phyloP scores from a whole-genome alignment of 2,888 invertebrate genomes.

The Tetragonula carbonaria region DNA sequence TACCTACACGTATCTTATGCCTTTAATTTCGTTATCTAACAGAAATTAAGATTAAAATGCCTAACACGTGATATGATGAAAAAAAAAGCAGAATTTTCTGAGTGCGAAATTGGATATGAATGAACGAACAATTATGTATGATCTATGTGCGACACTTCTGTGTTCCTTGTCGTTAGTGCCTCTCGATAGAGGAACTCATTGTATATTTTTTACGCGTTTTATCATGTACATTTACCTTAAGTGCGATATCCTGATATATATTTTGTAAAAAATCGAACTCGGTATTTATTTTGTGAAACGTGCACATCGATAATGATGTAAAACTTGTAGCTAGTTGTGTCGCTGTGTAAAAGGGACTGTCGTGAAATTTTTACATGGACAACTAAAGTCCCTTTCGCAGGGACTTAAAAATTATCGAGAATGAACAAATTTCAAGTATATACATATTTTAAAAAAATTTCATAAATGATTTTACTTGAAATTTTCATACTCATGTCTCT shows the following conservation, averaged over 20 bases:
- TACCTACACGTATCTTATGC: constrained; percentile 57
- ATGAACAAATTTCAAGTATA: constrained; percentile 34
- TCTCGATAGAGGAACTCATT: constrained; percentile 69
- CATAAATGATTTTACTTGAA: constrained; percentile 45
- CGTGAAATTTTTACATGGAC: constrained; percentile 51
- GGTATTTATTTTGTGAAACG: constrained; percentile 71
- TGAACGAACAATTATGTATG: constrained; percentile 61
- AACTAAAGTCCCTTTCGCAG: constrained; percentile 3
- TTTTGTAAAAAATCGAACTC: constrained; percentile 71
- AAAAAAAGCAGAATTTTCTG: constrained; percentile 42
- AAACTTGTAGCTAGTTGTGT: constrained; percentile 55
- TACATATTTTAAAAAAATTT: constrained; percentile 32
- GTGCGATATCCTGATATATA: constrained; percentile 74
- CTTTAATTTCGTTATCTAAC: constrained; percentile 45
- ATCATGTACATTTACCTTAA: constrained; percentile 72
- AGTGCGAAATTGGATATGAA: constrained; percentile 53
- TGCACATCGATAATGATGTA: constrained; percentile 56
- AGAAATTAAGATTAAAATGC: constrained; percentile 51
- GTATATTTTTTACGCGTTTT: constrained; percentile 74
- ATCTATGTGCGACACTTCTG: constrained; percentile 67
- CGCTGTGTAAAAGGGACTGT: constrained; percentile 17
- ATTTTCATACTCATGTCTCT: constrained; percentile 58
- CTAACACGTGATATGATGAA: constrained; percentile 51
- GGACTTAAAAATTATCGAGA: neutral
- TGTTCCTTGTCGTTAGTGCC: constrained; percentile 73